Evolutionary conservation across 2,888 invertebrate genomes (phyloP).

Genomic region (Tetrapedia diversipes): DNA sequence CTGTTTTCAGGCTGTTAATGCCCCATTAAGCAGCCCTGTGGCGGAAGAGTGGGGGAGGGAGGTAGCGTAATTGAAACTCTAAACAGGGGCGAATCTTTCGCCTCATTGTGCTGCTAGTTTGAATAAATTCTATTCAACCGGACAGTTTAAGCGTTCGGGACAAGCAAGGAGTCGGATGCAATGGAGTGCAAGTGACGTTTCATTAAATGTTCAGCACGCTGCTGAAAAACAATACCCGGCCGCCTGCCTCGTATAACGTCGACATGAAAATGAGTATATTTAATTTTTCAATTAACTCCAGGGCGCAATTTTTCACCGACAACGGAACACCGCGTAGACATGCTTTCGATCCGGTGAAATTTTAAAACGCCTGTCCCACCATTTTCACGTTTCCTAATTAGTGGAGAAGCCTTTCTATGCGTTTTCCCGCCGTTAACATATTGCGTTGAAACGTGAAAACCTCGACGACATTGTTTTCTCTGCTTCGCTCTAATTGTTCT

Average conservation of each 20-base stretch:
- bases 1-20: constrained; percentile 8
- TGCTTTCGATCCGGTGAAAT: not conserved
- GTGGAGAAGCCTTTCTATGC: not conserved
- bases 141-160: constrained; percentile 41
- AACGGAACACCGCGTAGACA: no score
- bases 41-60: no score
- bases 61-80: constrained; percentile 21
- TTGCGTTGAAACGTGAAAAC: not conserved
- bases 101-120: constrained; percentile 30
- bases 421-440: not conserved
- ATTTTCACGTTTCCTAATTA: not conserved
- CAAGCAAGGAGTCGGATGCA: constrained; percentile 29
- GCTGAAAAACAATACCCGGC: constrained; percentile 37
- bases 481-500: not conserved
- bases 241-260: not conserved
- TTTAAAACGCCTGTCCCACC: not conserved
- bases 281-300: constrained; percentile 41
- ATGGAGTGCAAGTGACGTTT: constrained; percentile 50
- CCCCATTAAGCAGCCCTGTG: no score
- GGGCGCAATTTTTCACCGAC: not conserved
- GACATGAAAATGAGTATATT: constrained; percentile 29
- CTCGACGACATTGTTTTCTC: no score
- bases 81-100: constrained; percentile 38
- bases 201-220: constrained; percentile 44
- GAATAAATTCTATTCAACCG: constrained; percentile 41